phyloP scores from a whole-genome alignment of 2,797 vertebrate species.

The Diglossa cyanea region DNA sequence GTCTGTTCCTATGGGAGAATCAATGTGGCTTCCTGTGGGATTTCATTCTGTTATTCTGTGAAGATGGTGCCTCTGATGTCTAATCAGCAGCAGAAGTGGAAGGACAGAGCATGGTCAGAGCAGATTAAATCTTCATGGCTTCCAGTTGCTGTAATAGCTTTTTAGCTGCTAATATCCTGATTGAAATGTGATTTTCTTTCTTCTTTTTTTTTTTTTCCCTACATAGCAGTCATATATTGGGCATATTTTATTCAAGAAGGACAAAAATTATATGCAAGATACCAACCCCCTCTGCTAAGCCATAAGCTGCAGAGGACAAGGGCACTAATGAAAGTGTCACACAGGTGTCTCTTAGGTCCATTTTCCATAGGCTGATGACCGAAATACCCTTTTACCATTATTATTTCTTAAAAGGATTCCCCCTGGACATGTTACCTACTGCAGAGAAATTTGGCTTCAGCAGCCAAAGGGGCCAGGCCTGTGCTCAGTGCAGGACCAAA shows the following conservation, averaged over 20 bases:
- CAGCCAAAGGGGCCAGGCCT: not conserved
- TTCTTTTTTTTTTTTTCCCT: not conserved
- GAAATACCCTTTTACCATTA: not conserved
- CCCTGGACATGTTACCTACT: not conserved
- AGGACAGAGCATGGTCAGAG: not conserved
- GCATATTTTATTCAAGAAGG: not conserved
- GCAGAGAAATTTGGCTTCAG: not conserved
- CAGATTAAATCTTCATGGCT: conserved; percentile 7
- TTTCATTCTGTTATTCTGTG: not conserved
- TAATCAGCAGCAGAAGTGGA: not conserved
- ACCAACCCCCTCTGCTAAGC: not conserved
- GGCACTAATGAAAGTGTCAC: not conserved
- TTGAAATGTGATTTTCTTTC: not conserved
- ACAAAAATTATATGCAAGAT: not conserved
- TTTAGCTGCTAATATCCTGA: not conserved
- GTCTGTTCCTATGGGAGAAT: not conserved
- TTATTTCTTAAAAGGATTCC: not conserved
- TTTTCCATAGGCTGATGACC: not conserved
- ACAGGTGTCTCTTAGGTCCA: not conserved
- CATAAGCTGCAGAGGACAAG: not conserved
- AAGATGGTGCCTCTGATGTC: not conserved
- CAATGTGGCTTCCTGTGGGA: not conserved
- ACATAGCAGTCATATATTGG: not conserved
- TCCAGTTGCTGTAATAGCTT: not conserved
- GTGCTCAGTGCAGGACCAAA: not conserved